Evolutionary conservation across 2,888 invertebrate species (phyloP), one percentile per base, ranked within the genome.

Genomic region (Acanthosoma haemorrhoidale): DNA sequence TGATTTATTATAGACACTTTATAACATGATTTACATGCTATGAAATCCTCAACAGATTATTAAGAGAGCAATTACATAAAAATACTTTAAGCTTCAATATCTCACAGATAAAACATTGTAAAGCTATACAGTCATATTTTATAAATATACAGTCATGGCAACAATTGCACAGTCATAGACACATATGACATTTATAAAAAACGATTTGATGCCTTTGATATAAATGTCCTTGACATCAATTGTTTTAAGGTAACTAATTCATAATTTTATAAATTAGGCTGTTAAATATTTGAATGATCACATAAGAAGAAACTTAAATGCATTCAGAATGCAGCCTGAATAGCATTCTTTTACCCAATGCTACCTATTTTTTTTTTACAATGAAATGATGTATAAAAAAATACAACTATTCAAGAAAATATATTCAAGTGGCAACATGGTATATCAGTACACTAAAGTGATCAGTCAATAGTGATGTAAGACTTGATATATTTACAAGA

Each of bases 341-440:
- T 21, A 36, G 25, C 32, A 34, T 34, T 34, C 21, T 32, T 21
- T 36, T 32, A 61, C 34, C 21, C 29, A 32, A n/a, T 61, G 36
- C 18, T 21, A 61, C 21, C 16, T 61, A 21, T 61, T 36, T 21
- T 61, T 16, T 32, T 34, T 60, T 60, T 61, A 32, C 38, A 61
- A 61, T 61, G 34, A 61, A 61, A 32, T 61, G 13, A 61, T 61
- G 61, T 61, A 61, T 61, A 61, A 61, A 61, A 61, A 61, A 61
- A 34, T 34, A 61, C 61, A 61, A 61, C 61, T 61, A 61, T 61
- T 61, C 61, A 61, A 61, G 61, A 61, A 61, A 61, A 61, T 61
- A 61, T 61, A 61, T 61, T 61, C 21, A 61, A 61, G 61, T 61
- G 61, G 61, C 61, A 61, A 61, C 61, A 61, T 61, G 61, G 61